Percentiles rank a stretch among this genome's conserved stretches.
Evolutionary conservation across 1,140 invertebrate species (phyloP).

Genomic region (Medauroidea extradentata): DNA sequence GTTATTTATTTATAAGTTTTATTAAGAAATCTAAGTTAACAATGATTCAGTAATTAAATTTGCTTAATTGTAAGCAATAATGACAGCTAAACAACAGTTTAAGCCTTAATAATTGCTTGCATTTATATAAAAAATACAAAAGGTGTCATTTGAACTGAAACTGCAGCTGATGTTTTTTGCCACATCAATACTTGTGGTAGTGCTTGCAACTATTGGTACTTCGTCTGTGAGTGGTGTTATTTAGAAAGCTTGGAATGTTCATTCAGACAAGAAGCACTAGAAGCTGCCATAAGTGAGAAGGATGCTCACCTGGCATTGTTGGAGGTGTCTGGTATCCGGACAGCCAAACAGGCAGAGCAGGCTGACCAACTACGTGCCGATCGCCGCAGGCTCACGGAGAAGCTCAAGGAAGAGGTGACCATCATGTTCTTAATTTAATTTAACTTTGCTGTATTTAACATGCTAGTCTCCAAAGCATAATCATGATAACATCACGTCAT

Average conservation of each 20-base stretch:
- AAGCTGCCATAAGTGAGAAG: constrained; percentile 78
- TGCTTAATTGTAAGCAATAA: no score
- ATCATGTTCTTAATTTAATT: neutral
- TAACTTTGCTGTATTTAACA: neutral
- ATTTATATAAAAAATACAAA: no score
- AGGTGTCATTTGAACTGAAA: no score
- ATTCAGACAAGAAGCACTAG: constrained; percentile 74
- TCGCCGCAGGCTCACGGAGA: constrained; percentile 56
- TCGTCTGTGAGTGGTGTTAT: no score
- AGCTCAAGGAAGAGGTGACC: constrained; percentile 61
- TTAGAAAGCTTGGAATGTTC: constrained; percentile 14
- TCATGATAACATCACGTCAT: neutral
- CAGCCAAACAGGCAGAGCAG: constrained; percentile 55
- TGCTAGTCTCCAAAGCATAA: neutral
- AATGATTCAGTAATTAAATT: no score
- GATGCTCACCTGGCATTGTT: constrained; percentile 78
- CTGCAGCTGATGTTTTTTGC: no score
- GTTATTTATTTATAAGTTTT: no score
- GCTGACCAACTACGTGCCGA: constrained; percentile 59
- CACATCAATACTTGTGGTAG: no score
- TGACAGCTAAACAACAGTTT: no score
- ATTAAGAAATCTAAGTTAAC: no score
- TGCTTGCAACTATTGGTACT: no score
- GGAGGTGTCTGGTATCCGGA: constrained; percentile 70
- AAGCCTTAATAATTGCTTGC: no score